Base-by-base conservation (phyloP, 2,113 vertebrate species). In the Ptilonorhynchus violaceus region DNA sequence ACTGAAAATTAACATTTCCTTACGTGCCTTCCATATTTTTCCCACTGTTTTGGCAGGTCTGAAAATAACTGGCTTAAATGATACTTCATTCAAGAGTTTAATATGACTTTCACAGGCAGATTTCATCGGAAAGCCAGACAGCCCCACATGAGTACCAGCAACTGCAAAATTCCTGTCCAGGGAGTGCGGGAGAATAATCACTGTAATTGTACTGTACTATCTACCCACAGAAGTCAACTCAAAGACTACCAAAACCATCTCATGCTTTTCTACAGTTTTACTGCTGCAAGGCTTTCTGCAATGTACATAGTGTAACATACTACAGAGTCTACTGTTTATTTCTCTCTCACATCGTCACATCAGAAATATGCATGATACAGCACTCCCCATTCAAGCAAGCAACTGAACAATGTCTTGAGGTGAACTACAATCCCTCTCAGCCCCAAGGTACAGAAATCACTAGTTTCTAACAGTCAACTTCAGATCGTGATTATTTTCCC, bases 261-360 rank as follows among this genome's bases (percentile, higher is more conserved):
- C 0, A 0, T 16, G n/a, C 56, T 47, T n/a, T 58, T 46, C 49
- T 22, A n/a, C 2, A 8, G 7, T 47, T 79, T 69, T 35, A 25
- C 25, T 20, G 41, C 16, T 28, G 39, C 55, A 35, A 60, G 37
- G 18, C 20, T 44, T 58, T 63, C 66, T 0, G 0, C 50, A 44
- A 69, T 39, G 28, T 50, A 24, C 20, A 11, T 21, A 35, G 8
- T 4, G 4, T 31, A 66, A 52, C n/a, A 10, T 21, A 21, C 10
- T 12, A 52, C 31, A 56, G 31, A 10, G 20, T 15, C 21, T 39
- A 20, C 23, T 13, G 58, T 1, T 7, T 2, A 25, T 13, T 30
- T 30, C 42, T 15, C 39, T 72, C 35, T 52, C 35, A 56, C 5
- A 5, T 56, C 56, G 35, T 22, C 37, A 6, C 11, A 24, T 5